These are phyloP conservation scores for honey bee (Apis mellifera) DNA, from an alignment of 1,140 invertebrate species.

Conservation along the genomic window DNA sequence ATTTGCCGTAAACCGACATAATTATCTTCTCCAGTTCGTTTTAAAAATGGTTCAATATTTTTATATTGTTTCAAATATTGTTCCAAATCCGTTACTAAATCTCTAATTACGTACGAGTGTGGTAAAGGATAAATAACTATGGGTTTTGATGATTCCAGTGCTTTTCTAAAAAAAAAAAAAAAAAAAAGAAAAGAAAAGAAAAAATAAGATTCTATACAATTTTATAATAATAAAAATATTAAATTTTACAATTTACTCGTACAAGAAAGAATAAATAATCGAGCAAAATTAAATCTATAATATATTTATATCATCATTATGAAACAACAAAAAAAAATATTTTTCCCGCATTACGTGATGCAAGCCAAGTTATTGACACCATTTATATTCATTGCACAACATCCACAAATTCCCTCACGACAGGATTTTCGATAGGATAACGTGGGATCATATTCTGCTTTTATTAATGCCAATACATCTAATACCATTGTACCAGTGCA, in stretches of 20 bases:
- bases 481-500: conserved; percentile 91
- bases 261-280: not conserved
- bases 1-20: conserved; percentile 82
- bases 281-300: not conserved
- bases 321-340: conserved; percentile 18
- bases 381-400: conserved; percentile 94
- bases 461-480: conserved; percentile 93
- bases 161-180: conserved; percentile 64
- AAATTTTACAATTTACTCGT: not conserved
- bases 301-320: not conserved
- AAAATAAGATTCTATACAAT: not conserved
- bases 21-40: conserved; percentile 85
- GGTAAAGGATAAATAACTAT: conserved; percentile 93
- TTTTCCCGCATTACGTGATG: conserved; percentile 83
- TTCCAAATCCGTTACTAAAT: conserved; percentile 94
- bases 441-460: conserved; percentile 92
- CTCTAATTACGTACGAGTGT: conserved; percentile 95
- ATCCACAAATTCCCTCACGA: conserved; percentile 95
- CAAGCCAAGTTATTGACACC: conserved; percentile 94
- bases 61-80: conserved; percentile 94
- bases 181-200: no score
- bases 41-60: conserved; percentile 93
- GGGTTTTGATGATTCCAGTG: conserved; percentile 79
- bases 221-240: not conserved
- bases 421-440: conserved; percentile 92